Conservation (phyloP, 2,113 vertebrate species). For the Malurus elegans region DNA sequence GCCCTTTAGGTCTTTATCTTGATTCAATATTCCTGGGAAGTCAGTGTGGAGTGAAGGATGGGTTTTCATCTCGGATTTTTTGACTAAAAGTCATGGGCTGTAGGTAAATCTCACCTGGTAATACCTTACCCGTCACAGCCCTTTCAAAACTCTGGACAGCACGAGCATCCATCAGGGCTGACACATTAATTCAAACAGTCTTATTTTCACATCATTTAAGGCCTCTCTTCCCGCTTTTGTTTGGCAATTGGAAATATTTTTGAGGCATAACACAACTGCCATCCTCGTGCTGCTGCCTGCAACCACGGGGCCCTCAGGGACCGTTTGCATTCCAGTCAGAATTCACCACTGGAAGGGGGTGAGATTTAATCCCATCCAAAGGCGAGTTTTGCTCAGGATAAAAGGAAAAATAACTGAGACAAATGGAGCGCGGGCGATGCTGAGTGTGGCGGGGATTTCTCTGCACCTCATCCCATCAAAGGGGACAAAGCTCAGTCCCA, state of each 20-base stretch:
- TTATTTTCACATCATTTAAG: constrained; percentile 45
- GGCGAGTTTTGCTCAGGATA: background rate
- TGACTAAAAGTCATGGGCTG: constrained; percentile 23
- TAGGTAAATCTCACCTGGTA: constrained; percentile 62
- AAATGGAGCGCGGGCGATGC: background rate
- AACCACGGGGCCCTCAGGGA: background rate
- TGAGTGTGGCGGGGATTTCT: background rate
- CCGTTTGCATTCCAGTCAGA: background rate
- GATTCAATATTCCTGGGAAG: constrained; percentile 44
- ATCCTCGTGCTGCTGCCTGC: background rate
- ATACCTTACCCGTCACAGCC: constrained; percentile 22
- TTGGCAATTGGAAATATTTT: constrained; percentile 37
- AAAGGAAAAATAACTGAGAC: background rate
- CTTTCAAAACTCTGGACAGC: constrained; percentile 5
- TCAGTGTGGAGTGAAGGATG: constrained; percentile 47
- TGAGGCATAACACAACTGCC: background rate
- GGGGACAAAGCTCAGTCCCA: background rate
- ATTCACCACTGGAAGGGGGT: background rate
- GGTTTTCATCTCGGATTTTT: constrained; percentile 10
- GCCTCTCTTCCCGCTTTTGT: constrained; percentile 24
- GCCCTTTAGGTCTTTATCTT: constrained; percentile 21
- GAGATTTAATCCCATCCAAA: constrained; percentile 23
- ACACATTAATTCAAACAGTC: constrained; percentile 33
- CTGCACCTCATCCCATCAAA: background rate
- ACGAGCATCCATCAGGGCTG: constrained; percentile 45